Conservation (phyloP, 2,888 invertebrate species). For the Hipparchia sbordonii region DNA sequence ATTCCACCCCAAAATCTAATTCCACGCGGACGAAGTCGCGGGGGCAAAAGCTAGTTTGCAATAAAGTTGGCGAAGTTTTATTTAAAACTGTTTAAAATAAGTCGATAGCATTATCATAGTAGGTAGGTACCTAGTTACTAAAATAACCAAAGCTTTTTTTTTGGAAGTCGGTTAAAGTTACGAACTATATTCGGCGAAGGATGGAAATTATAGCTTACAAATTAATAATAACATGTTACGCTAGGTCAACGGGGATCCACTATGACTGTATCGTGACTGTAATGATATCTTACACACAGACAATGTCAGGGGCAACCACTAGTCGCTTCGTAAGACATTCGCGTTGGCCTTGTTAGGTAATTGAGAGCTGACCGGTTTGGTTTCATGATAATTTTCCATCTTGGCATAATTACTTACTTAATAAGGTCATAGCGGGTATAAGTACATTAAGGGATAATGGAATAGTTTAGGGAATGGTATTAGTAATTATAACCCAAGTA, state of each 20-base stretch:
- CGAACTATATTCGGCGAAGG: too few species aligned
- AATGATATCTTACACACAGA: conserved; percentile 14
- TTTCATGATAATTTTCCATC: conserved; percentile 18
- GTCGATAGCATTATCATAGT: too few species aligned
- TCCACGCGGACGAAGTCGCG: too few species aligned
- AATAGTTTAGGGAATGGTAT: background rate
- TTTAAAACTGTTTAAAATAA: too few species aligned
- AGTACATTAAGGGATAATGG: background rate
- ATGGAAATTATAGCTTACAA: too few species aligned
- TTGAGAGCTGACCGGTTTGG: conserved; percentile 15
- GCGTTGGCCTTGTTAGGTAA: conserved; percentile 22
- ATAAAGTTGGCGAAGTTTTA: too few species aligned
- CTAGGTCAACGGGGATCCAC: conserved; percentile 3
- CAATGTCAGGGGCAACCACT: conserved; percentile 25
- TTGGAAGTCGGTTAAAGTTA: too few species aligned
- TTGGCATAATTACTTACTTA: conserved; percentile 1
- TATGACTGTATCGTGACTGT: conserved; percentile 10
- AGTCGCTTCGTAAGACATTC: conserved; percentile 20
- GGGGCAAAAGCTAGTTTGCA: too few species aligned
- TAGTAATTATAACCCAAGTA: too few species aligned
- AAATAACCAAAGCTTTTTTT: too few species aligned
- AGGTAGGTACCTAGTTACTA: too few species aligned
- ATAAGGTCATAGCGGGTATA: background rate
- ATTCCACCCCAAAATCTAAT: too few species aligned
- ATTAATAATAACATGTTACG: background rate